Base-by-base conservation (phyloP, 2,888 invertebrate genomes). In the Antheraea yamamai region DNA sequence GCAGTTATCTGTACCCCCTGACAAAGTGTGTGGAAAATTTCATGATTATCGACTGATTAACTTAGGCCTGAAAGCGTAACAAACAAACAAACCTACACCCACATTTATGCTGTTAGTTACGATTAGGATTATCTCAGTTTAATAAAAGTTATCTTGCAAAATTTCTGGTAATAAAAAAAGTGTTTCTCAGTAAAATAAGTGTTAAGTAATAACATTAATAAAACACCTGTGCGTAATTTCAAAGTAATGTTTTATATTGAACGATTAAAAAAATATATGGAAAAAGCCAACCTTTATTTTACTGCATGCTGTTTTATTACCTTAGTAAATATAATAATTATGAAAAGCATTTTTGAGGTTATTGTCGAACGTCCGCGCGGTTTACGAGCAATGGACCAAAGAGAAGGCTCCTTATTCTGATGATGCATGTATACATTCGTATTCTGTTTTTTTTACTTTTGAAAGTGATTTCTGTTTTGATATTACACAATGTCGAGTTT, bases 401-500 rank as follows among this genome's bases (percentile, higher is more conserved):
- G 84, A 84, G 87, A 89, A 87, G 86, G 87, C 85, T 85, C 81
- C 81, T 85, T 83, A 68, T 75, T 81, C 77, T 79, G 81, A 76
- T 76, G 75, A 79, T 77, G 79, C 75, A 79, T 82, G 61, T 16
- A 66, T 30, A 66, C 4, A 85, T 84, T 84, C 86, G 90, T 91
- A 92, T 89, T 91, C 87, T 84, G 84, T 86, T 91, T 91, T 92
- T 89, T 91, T 87, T 83, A 87, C 88, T 89, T 93, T 92, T 88
- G 93, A 94, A 94, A 93, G 92, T 92, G 88, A 91, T 90, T 88
- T 89, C 83, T 81, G 81, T 77, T 76, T 80, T 76, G 75, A 76
- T 82, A 82, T 91, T 91, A 88, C 86, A 85, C 80, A 91, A 91
- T 81, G 77, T 73, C 82, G 83, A 79, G 79, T 89, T 89, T 89